Base-by-base conservation (phyloP, 2,113 vertebrate genomes). In the Stegostoma tigrinum region DNA sequence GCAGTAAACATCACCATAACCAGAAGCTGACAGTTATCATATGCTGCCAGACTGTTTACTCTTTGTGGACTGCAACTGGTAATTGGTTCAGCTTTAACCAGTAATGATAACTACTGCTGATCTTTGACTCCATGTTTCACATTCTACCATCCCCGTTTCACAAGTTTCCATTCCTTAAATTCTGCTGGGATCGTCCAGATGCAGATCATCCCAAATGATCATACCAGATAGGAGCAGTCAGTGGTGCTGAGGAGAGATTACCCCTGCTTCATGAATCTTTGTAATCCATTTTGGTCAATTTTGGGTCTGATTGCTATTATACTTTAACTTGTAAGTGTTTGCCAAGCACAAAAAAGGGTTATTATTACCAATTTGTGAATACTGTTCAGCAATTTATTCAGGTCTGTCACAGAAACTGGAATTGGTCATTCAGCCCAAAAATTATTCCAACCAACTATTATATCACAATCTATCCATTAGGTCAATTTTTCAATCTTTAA, bases 81-180 rank as follows among this genome's bases (percentile, higher is more conserved):
- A 87, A 87, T 55, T 87, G 85, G 48, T 87, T 87, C 23, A 87
- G 48, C 85, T 87, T 87, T 87, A 87, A 48, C 30, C 85, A 52
- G 85, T 55, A 87, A 87, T 87, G 85, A 27, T 87, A 52, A 87
- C 14, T 87, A 87, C 85, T 27, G 80, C 80, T 83, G 80, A 83
- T 38, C 48, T 87, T 87, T 52, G 85, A 87, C 52, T 4, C 80
- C 17, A 5, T 42, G 5, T 45, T 87, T 87, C 85, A 87, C 48
- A 87, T 87, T 87, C 48, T 24, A 87, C 48, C 23, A 87, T 52
- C 85, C 52, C 85, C 23, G 38, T 83, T 83, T 83, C 80, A 83
- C 38, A 83, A 38, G 27, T 52, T 23, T 27, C 52, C 24, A 27
- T 87, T 30, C 45, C 48, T 87, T 55, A 52, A 8, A 14, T 87